These are phyloP conservation scores for Sthenelais limicola DNA, from an alignment of 2,888 invertebrate species.

Conservation along the genomic window DNA sequence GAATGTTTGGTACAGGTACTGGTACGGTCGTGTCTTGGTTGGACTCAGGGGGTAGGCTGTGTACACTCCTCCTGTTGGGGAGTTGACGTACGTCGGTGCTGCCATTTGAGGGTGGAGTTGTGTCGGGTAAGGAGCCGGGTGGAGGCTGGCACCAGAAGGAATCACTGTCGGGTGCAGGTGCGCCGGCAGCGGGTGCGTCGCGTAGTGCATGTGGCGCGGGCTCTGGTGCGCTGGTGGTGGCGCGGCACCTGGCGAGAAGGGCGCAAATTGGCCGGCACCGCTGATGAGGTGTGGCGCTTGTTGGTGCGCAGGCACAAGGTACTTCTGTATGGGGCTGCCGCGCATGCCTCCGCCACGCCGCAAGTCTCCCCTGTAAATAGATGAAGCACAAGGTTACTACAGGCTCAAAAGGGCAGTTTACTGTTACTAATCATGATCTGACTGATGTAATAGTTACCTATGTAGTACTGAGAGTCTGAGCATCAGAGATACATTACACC, in stretches of 20 bases:
- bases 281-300: conserved; percentile 63
- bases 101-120: conserved; percentile 75
- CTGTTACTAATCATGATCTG: too few relatives aligned
- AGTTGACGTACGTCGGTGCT: conserved; percentile 78
- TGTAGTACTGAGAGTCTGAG: too few relatives aligned
- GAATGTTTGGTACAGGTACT: conserved; percentile 80
- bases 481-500: too few relatives aligned
- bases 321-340: conserved; percentile 54
- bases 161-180: conserved; percentile 78
- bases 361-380: conserved; percentile 4
- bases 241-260: conserved; percentile 75
- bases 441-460: too few relatives aligned
- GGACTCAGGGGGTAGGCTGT: conserved; percentile 79
- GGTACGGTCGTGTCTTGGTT: conserved; percentile 78
- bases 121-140: conserved; percentile 51
- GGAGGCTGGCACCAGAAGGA: conserved; percentile 55
- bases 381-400: neutral
- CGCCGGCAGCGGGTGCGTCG: conserved; percentile 85
- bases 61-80: conserved; percentile 75
- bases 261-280: conserved; percentile 62
- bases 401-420: neutral
- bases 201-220: conserved; percentile 76
- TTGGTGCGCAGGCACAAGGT: conserved; percentile 69
- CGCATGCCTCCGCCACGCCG: conserved; percentile 63
- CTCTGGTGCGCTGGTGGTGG: conserved; percentile 87